Conservation (phyloP, 2,113 vertebrate genomes). For the cat (Felis catus) region F.catus_Fca126_mat1.0 CM031424.1:44210001-44210500, state of each 20-base stretch:
- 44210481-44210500: conserved; percentile 52
- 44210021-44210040: conserved; percentile 81
- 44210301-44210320: conserved; percentile 55
- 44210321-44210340: conserved; percentile 63
- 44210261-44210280: conserved; percentile 58
- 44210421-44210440: neutral
- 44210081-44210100: conserved; percentile 60
- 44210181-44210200: conserved; percentile 61
- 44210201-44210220: conserved; percentile 26
- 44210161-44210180: conserved; percentile 54
- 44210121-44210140: conserved; percentile 43
- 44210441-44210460: neutral
- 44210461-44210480: conserved; percentile 37
- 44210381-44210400: conserved; percentile 48
- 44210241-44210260: conserved; percentile 28
- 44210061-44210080: conserved; percentile 44
- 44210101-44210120: conserved; percentile 61
- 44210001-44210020: conserved; percentile 71
- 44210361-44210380: conserved; percentile 16
- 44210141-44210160: conserved; percentile 61
- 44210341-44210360: neutral
- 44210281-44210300: neutral
- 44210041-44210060: conserved; percentile 61
- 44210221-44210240: conserved; percentile 72
- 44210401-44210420: conserved; percentile 41